These are phyloP conservation scores for Xenopus borealis DNA, from an alignment of 2,113 vertebrate genomes.

Conservation along the genomic window DNA sequence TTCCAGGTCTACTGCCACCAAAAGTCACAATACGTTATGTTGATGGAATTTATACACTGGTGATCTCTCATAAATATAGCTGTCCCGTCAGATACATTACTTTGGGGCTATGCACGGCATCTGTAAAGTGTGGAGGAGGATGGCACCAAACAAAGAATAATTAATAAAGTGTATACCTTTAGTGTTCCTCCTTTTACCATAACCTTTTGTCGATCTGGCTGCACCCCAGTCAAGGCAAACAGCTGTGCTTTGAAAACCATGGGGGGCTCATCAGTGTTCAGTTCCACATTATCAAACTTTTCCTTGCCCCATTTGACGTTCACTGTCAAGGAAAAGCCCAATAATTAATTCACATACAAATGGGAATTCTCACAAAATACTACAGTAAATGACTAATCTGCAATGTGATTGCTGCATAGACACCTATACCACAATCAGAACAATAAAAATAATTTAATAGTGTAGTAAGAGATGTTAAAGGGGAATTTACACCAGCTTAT, in stretches of 20 bases:
- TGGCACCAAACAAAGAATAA: too few species aligned
- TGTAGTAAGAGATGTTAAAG: too few species aligned
- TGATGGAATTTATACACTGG: too few species aligned
- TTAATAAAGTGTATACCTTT: conserved; percentile 72
- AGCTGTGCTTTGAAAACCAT: conserved; percentile 99
- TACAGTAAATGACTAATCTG: neutral
- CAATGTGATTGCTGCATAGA: neutral
- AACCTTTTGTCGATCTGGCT: conserved; percentile 96
- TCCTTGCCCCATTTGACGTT: conserved; percentile 99
- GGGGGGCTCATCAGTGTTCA: conserved; percentile 96
- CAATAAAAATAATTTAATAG: too few species aligned
- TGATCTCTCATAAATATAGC: too few species aligned
- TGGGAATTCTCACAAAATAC: neutral
- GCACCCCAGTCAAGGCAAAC: conserved; percentile 93
- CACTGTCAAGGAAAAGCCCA: conserved; percentile 65
- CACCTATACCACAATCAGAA: too few species aligned
- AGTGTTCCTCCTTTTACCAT: conserved; percentile 98
- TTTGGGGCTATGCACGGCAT: too few species aligned
- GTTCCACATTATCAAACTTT: conserved; percentile 92
- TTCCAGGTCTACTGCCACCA: too few species aligned
- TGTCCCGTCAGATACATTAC: too few species aligned
- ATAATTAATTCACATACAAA: neutral
- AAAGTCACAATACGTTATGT: too few species aligned
- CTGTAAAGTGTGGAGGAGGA: too few species aligned
- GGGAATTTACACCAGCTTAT: too few species aligned